Base-by-base conservation (phyloP, 2,113 vertebrate genomes). In the Nematolebias whitei region DNA sequence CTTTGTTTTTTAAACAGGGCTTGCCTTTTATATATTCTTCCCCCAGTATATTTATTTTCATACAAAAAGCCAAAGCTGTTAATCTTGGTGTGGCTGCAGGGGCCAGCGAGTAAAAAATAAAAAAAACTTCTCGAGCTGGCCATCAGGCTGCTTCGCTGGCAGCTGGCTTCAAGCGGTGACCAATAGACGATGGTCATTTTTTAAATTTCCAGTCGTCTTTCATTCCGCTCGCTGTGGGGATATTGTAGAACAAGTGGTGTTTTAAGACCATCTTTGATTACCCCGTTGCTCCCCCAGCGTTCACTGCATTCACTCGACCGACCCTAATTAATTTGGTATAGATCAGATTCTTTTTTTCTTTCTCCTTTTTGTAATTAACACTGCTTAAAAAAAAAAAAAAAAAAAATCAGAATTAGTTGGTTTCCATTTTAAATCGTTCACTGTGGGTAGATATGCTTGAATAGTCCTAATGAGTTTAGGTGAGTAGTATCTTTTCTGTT, bases 231-330 rank as follows among this genome's bases (percentile, higher is more conserved):
- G 56, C 78, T 22, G 22, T 39, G 3, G 76, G 76, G 75, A 51
- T 24, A 56, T 76, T 79, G 72, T 68, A 68, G 62, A 84, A 78
- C 78, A 80, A 76, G 68, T 63, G 67, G 84, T 83, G 70, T 74
- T 74, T 83, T 64, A 85, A 83, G 74, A 71, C 75, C 55, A 68
- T 84, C 78, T 85, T 84, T 87, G 76, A 90, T 87, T 86, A 73
- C 60, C 39, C 38, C 22, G 59, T 73, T 43, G 49, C 66, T 85
- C 61, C 68, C 69, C 56, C 57, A 80, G 63, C 61, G 73, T 83
- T 83, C 50, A 44, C 56, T 62, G 26, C 60, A 66, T 78, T 68
- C 58, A 55, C 18, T 84, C 61, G 78, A 54, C 55, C 52, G 18
- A 66, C 58, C 45, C 22, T 85, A 85, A 86, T 88, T 87, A 62